These are phyloP conservation scores for Chrysodeixis includens DNA, from an alignment of 2,888 invertebrate genomes.

Conservation along the genomic window DNA sequence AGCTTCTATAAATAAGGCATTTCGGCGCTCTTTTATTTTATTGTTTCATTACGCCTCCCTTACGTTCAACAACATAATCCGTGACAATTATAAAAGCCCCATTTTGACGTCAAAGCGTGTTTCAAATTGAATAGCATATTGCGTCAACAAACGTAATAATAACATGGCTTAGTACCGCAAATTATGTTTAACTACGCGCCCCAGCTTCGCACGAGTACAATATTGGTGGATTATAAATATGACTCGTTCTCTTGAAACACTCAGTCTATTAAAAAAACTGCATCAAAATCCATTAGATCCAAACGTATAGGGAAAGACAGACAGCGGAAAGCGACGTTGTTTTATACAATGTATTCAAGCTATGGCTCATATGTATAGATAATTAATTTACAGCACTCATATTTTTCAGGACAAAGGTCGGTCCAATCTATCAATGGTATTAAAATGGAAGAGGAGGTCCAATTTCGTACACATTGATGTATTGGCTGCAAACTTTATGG, in stretches of 20 bases:
- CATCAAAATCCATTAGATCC: no score
- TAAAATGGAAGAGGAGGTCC: neutral
- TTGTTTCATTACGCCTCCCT: conserved; percentile 38
- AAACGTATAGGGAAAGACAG: no score
- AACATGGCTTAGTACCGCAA: neutral
- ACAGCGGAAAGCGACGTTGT: no score
- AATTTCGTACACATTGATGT: neutral
- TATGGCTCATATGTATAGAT: no score
- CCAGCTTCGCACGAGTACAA: no score
- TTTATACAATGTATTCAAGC: no score
- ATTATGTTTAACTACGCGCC: no score
- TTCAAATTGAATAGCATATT: conserved; percentile 32
- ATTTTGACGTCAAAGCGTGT: conserved; percentile 16
- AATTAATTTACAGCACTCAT: no score
- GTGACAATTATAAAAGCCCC: conserved; percentile 32
- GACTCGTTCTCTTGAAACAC: no score
- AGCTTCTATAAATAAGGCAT: conserved; percentile 21
- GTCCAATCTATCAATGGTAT: neutral
- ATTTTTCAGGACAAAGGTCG: neutral
- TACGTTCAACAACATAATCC: conserved; percentile 26
- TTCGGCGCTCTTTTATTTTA: conserved; percentile 20
- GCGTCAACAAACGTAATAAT: conserved; percentile 9
- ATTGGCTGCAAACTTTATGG: neutral
- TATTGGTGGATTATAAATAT: no score
- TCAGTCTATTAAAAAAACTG: no score